These are phyloP conservation scores for Rhinatrema bivittatum DNA, from an alignment of 2,797 vertebrate genomes.

Conservation along the genomic window DNA sequence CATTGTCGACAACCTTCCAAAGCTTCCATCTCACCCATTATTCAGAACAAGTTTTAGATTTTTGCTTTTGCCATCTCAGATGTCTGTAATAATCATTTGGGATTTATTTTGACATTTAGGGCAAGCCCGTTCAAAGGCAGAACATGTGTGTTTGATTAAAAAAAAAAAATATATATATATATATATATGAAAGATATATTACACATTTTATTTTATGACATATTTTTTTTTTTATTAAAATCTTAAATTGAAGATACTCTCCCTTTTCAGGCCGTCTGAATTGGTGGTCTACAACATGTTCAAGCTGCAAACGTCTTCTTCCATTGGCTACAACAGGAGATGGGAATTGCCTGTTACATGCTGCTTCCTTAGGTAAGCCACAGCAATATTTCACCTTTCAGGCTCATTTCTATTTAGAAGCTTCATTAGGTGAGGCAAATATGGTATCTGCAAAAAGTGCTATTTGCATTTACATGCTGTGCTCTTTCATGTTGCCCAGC, in stretches of 20 bases:
- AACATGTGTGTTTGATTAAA: background rate
- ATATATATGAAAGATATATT: background rate
- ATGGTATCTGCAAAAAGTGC: too few relatives aligned
- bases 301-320: constrained; percentile 92
- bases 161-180: background rate
- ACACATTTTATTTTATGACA: background rate
- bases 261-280: constrained; percentile 82
- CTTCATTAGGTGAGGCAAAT: too few relatives aligned
- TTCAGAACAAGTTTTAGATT: too few relatives aligned
- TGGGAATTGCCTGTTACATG: constrained; percentile 95
- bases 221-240: background rate
- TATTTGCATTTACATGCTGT: too few relatives aligned
- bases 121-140: background rate
- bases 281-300: constrained; percentile 96
- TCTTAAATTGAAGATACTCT: too few relatives aligned
- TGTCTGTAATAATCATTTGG: too few relatives aligned
- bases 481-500: too few relatives aligned
- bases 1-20: too few relatives aligned
- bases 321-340: constrained; percentile 95
- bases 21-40: too few relatives aligned
- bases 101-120: background rate
- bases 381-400: too few relatives aligned
- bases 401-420: too few relatives aligned
- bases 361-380: constrained; percentile 86
- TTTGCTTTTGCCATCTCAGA: too few relatives aligned